Conservation (phyloP, 2,888 invertebrate genomes). For the Axea sp. region DNA sequence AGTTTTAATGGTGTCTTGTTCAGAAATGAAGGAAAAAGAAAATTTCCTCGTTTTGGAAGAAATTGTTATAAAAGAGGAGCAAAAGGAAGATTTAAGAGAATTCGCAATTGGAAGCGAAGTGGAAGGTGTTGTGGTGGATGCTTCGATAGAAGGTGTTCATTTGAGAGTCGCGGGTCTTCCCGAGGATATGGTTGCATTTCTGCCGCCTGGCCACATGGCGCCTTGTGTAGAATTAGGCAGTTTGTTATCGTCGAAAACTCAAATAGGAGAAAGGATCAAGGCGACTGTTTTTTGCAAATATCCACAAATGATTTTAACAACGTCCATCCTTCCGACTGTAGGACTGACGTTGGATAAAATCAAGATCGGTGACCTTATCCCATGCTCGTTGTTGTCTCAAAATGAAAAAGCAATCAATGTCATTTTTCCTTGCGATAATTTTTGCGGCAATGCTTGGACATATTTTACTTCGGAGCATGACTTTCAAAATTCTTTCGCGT, state of each 20-base stretch:
- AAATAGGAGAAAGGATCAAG: conserved; percentile 68
- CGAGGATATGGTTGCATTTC: conserved; percentile 64
- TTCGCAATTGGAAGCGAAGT: conserved; percentile 78
- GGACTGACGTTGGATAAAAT: conserved; percentile 63
- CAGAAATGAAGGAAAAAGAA: background rate
- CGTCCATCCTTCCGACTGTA: conserved; percentile 66
- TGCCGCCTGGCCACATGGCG: conserved; percentile 75
- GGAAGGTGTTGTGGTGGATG: conserved; percentile 70
- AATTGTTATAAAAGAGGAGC: conserved; percentile 77
- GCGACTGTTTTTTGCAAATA: conserved; percentile 71
- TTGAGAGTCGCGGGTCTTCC: conserved; percentile 63
- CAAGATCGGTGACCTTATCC: conserved; percentile 67
- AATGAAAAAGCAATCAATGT: conserved; percentile 65
- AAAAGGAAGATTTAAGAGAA: conserved; percentile 58
- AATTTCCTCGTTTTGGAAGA: background rate
- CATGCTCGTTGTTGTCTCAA: conserved; percentile 69
- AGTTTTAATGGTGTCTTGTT: too few species aligned
- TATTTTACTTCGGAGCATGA: conserved; percentile 24
- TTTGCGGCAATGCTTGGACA: conserved; percentile 66
- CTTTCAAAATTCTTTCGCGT: background rate
- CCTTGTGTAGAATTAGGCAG: conserved; percentile 71
- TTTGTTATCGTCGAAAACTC: conserved; percentile 67
- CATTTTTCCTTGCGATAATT: conserved; percentile 69
- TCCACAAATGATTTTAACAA: conserved; percentile 70
- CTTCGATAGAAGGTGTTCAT: conserved; percentile 70